Base-by-base conservation (phyloP, 2,888 invertebrate species). In the Temnothorax rugatulus region DNA sequence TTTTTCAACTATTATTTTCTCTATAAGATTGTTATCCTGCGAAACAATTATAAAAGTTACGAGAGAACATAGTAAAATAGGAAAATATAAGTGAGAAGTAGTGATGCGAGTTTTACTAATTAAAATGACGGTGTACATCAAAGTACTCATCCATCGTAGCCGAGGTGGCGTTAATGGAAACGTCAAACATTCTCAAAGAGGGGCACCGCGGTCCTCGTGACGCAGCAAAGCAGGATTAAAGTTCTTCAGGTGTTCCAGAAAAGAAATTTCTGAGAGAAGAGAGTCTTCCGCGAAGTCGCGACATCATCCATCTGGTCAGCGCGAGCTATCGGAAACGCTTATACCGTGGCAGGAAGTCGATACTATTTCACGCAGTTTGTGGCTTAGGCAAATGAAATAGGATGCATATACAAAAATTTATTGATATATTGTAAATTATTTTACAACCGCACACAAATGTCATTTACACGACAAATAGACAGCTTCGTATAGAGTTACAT, bases 161-260 rank as follows among this genome's bases (percentile, higher is more conserved):
- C 84, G 81, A 73, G 59, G 66, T 59, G 57, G 61, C 85, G 84
- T 86, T 90, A 90, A 90, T 90, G 89, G 90, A 90, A 88, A 88
- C 88, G 84, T 88, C 89, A 90, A 90, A 90, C 85, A 87, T 84
- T 88, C 69, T 83, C 61, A 83, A 82, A 86, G 84, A 84, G 73
- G 66, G 82, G 86, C 84, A 84, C 76, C 87, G 85, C 87, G 85
- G 59, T 74, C 59, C 84, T 86, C 82, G 64, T 76, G 50, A 29
- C 61, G 63, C 66, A 61, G 74, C 85, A 82, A 85, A 84, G 83
- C 83, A 47, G 74, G 54, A 82, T 82, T 84, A 79, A 86, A 85
- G 75, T 44, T 81, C 82, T 68, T 73, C 82, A 57, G 54, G 79
- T 84, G 81, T 83, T 83, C 34, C 66, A 63, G 83, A 50, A 54